A percentile compares a stretch with the other conserved stretches of the same genome.
These are phyloP conservation scores for Melitaea athalia DNA, from an alignment of 2,888 invertebrate species.

Conservation along the genomic window DNA sequence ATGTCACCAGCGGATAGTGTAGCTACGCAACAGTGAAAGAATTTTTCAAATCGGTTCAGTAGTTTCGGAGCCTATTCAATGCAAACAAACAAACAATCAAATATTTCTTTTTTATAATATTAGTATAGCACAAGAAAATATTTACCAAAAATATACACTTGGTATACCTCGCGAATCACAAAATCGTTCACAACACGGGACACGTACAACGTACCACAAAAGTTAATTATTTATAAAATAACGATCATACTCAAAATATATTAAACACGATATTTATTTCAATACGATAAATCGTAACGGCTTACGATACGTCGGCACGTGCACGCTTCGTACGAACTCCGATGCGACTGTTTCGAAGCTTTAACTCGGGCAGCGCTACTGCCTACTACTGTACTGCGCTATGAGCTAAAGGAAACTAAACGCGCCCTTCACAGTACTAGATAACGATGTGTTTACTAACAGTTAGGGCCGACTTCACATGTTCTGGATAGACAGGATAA, in stretches of 20 bases:
- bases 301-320: conserved; percentile 13
- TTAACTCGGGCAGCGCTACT: not conserved
- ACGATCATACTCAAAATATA: not conserved
- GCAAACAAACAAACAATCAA: too few relatives aligned
- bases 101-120: too few relatives aligned
- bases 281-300: conserved; percentile 1
- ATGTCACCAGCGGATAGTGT: too few relatives aligned
- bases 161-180: conserved; percentile 14
- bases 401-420: not conserved
- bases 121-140: too few relatives aligned
- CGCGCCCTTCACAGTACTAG: conserved; percentile 5
- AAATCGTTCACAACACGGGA: conserved; percentile 14
- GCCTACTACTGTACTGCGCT: not conserved
- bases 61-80: too few relatives aligned
- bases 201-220: not conserved
- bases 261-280: not conserved
- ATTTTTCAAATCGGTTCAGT: too few relatives aligned
- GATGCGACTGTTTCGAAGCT: conserved; percentile 32
- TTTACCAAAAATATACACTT: conserved; percentile 25
- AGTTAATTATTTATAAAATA: not conserved
- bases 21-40: too few relatives aligned
- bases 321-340: conserved; percentile 44
- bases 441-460: conserved; percentile 1
- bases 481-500: too few relatives aligned
- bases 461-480: too few relatives aligned